Evolutionary conservation across 1,140 invertebrate genomes (phyloP), one percentile per base, ranked within the genome.

Genomic region (Proales similis): DNA sequence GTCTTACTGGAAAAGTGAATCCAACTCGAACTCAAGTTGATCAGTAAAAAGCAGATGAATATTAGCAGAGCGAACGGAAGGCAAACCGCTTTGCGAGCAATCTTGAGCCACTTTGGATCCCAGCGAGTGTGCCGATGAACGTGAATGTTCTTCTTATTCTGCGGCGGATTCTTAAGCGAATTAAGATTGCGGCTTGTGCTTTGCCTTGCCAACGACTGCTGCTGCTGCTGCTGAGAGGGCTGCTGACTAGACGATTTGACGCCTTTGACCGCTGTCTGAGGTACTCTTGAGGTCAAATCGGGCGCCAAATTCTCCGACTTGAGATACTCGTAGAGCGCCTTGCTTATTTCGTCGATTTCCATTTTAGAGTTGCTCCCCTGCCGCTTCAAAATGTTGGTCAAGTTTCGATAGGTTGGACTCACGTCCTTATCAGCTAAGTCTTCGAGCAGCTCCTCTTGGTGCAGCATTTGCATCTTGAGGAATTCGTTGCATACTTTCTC

Each of bases 81-180:
- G 22, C 51, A 57, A 57, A 19, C 29, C 19, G 36, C 17, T 19
- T 30, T 57, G 17, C 51, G 19, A n/a, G 45, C 32, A 11, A 57
- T 5, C 20, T 57, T 57, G 1, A 57, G 20, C 51, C 51, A 57
- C 20, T 12, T 43, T 42, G 51, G 51, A 42, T 57, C 51, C 51
- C 51, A 57, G 39, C 36, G 39, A n/a, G n/a, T n/a, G n/a, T n/a
- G n/a, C n/a, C n/a, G n/a, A 42, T 57, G 51, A 2, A 6, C 20
- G 17, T 42, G 6, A n/a, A 57, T 24, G 45, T 57, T 57, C 32
- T 42, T 26, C 32, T 42, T 57, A 42, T 57, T 42, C 17, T 57
- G 36, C 17, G 36, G 17, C 30, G 29, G 39, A 29, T 29, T n/a
- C 12, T 57, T 57, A 26, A 57, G 39, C 14, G 51, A 42, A n/a